Conservation (phyloP, 53 echinoderm and acorn worm species). For the Paelopatides confundens region DNA sequence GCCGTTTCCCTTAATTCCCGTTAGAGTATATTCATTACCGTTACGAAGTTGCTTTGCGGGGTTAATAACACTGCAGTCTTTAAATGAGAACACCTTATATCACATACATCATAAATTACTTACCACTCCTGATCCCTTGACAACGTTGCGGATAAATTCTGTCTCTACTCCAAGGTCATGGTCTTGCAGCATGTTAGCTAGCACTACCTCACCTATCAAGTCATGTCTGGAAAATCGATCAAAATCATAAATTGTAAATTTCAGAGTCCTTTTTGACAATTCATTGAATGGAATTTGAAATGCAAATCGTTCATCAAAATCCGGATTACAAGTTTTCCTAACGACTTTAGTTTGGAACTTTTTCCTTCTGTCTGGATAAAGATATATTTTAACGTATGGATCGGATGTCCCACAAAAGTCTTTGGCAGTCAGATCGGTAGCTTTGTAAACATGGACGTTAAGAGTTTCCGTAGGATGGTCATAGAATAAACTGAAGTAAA, state of each 20-base stretch:
- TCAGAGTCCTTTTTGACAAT: constrained; percentile 83
- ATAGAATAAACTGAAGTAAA: constrained; percentile 86
- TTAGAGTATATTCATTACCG: too few species aligned
- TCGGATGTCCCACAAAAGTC: constrained; percentile 99
- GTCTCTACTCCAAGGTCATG: constrained; percentile 83
- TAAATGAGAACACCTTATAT: too few species aligned
- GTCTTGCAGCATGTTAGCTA: constrained; percentile 82
- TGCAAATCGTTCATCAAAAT: constrained; percentile 93
- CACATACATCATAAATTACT: constrained; percentile 1
- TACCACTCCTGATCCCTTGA: constrained; percentile 84
- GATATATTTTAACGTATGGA: constrained; percentile 96
- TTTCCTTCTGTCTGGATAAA: constrained; percentile 92
- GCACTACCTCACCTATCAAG: constrained; percentile 89
- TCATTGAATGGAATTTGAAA: constrained; percentile 92
- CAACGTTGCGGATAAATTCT: constrained; percentile 81
- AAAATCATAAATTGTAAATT: constrained; percentile 97
- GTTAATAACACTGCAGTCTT: too few species aligned
- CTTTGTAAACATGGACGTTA: constrained; percentile 86
- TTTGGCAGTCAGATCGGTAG: constrained; percentile 66
- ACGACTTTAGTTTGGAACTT: constrained; percentile 99
- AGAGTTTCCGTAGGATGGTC: constrained; percentile 91
- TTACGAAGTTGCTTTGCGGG: too few species aligned
- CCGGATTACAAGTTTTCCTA: constrained; percentile 92
- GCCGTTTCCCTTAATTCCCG: too few species aligned
- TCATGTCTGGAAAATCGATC: constrained; percentile 98